These are phyloP conservation scores for Silurus glanis DNA, from an alignment of 2,113 vertebrate genomes.

Conservation along the genomic window DNA sequence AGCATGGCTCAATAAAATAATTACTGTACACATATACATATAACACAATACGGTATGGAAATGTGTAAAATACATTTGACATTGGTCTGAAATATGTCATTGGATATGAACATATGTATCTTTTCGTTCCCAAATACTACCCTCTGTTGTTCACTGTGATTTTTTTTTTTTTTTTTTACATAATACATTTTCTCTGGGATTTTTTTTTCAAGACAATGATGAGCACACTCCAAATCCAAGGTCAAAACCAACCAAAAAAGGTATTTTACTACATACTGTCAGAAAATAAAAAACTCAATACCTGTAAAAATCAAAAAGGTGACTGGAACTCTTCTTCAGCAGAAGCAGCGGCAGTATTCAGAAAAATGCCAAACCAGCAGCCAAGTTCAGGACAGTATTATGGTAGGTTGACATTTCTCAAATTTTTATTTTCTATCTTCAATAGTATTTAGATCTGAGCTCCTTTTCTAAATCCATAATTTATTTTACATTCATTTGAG, in stretches of 20 bases:
- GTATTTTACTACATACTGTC: slow-evolving; percentile 15
- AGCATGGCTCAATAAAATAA: not conserved
- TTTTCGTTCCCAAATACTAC: not conserved
- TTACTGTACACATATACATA: no score
- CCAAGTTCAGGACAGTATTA: slow-evolving; percentile 55
- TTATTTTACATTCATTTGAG: not conserved
- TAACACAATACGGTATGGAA: not conserved
- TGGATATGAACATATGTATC: not conserved
- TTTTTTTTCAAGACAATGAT: slow-evolving; percentile 61
- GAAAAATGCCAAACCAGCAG: not conserved
- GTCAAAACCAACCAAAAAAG: slow-evolving; percentile 1
- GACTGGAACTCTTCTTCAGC: not conserved
- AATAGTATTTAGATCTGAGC: not conserved
- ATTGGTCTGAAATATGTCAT: not conserved
- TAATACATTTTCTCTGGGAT: not conserved
- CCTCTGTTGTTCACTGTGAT: not conserved
- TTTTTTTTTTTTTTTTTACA: not conserved
- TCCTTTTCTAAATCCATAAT: not conserved
- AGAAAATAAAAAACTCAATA: not conserved
- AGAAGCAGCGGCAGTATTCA: slow-evolving; percentile 26
- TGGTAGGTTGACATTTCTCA: slow-evolving; percentile 53
- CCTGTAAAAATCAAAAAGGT: not conserved
- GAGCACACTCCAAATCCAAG: slow-evolving; percentile 36
- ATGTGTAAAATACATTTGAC: not conserved
- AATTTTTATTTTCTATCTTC: not conserved